Conservation (phyloP, 2,797 vertebrate genomes). For the Sciurus vulgaris region DNA sequence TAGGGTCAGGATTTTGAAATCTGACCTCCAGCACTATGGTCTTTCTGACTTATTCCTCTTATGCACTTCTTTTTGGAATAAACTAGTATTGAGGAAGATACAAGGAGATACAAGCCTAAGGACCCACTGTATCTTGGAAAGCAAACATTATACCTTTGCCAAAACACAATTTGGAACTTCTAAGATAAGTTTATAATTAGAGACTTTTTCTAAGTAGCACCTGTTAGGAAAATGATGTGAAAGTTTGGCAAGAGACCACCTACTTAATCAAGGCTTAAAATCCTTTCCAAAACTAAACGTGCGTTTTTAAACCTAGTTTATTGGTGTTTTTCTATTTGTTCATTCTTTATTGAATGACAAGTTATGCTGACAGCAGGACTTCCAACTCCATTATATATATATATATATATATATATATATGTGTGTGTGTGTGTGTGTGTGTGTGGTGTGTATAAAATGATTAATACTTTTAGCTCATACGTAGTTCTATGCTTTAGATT, state of each 20-base stretch:
- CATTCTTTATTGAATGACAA: not conserved
- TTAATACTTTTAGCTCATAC: constrained; percentile 8
- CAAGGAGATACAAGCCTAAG: not conserved
- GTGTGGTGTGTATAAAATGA: not conserved
- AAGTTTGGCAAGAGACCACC: not conserved
- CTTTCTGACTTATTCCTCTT: not conserved
- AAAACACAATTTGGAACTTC: not conserved
- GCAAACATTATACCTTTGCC: not conserved
- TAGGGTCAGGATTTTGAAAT: not conserved
- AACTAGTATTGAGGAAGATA: not conserved
- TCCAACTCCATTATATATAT: not conserved
- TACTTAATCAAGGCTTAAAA: not conserved
- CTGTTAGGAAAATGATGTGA: not conserved
- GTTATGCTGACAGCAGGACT: not conserved
- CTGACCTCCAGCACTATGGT: not conserved
- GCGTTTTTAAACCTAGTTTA: not conserved
- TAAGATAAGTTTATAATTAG: not conserved
- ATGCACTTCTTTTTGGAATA: not conserved
- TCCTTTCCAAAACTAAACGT: not conserved
- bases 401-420: no score
- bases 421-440: rapidly evolving
- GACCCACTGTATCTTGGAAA: not conserved
- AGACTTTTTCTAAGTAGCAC: not conserved
- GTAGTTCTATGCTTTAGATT: not conserved
- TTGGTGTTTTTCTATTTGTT: not conserved